Conservation (phyloP, 2,888 invertebrate species). For the Peribatodes rhomboidaria region DNA sequence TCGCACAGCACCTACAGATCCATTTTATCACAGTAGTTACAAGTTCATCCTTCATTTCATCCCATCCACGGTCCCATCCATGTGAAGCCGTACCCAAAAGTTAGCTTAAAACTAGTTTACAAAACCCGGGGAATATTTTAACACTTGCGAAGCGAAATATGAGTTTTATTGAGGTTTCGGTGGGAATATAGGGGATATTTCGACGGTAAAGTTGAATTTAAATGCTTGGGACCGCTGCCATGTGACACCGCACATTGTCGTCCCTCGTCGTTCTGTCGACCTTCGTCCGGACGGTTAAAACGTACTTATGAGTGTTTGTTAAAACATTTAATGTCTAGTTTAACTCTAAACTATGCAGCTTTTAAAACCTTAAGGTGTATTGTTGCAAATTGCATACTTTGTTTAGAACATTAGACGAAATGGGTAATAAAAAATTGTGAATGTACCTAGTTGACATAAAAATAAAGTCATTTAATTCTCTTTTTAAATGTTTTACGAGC, state of each 20-base stretch:
- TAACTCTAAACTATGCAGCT: conserved; percentile 3
- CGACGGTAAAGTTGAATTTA: conserved; percentile 41
- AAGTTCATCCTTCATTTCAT: conserved; percentile 38
- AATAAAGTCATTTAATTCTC: background rate
- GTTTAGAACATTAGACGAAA: background rate
- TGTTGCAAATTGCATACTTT: background rate
- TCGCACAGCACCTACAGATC: conserved; percentile 17
- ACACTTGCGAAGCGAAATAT: conserved; percentile 49
- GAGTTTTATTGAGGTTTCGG: conserved; percentile 56
- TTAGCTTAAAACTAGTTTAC: conserved; percentile 38
- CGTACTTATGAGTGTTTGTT: conserved; percentile 18
- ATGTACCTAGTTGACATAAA: background rate
- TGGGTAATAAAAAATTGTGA: too few species aligned
- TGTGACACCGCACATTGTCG: conserved; percentile 24
- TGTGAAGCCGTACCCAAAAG: conserved; percentile 43
- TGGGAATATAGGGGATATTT: conserved; percentile 29
- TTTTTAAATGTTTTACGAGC: too few species aligned
- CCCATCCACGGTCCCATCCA: conserved; percentile 33
- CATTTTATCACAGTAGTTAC: conserved; percentile 29
- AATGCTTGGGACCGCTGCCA: conserved; percentile 32
- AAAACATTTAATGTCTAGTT: conserved; percentile 10
- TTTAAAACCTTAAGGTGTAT: background rate
- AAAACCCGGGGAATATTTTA: conserved; percentile 52
- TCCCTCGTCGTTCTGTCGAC: conserved; percentile 12
- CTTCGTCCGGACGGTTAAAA: conserved; percentile 16